Base-by-base conservation (phyloP, 2,113 vertebrate genomes). In the Tylochromis polylepis region DNA sequence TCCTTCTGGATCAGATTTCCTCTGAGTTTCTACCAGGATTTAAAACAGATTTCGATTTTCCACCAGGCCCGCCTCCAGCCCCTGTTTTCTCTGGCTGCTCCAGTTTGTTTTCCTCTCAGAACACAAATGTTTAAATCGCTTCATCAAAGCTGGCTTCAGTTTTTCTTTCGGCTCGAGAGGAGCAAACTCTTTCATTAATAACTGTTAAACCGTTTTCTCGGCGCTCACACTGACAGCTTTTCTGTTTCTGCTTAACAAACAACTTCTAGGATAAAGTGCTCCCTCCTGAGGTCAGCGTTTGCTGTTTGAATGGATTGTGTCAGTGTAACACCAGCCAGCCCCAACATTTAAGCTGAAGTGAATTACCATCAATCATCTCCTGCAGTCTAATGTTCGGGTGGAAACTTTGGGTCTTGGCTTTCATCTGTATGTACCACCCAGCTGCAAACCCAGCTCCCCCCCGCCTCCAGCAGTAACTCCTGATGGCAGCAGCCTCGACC, bases 151-250 rank as follows among this genome's bases (percentile, higher is more conserved):
- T 11, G 3, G 27, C 24, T 12, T 77, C 10, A 14, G 72, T 34
- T 77, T 34, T 3, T 34, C 46, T n/a, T 31, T 77, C 31, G 41
- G 16, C 70, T 75, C 10, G 4, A 3, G 22, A 5, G 1, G 70
- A 31, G 16, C 0, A 29, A 31, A 31, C 70, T 51, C 43, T 20
- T 75, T 20, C 27, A 77, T 77, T 72, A 72, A 46, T 12, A 3
- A 24, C 70, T 2, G 15, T 2, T 72, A 72, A 18, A 27, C 41
- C 0, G 3, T 75, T 75, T 70, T 16, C 24, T 75, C 67, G 11
- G 5, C 41, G 0, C 59, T 0, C 6, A 62, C 18, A 36, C 41
- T 29, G 15, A 49, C 67, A 75, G 46, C 24, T 31, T 70, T 16
- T 3, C 8, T 43, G 3, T 20, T 49, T 51, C 24, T 77, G 24